Conservation (phyloP, 2,113 vertebrate species). For the Scartelaos histophorus region DNA sequence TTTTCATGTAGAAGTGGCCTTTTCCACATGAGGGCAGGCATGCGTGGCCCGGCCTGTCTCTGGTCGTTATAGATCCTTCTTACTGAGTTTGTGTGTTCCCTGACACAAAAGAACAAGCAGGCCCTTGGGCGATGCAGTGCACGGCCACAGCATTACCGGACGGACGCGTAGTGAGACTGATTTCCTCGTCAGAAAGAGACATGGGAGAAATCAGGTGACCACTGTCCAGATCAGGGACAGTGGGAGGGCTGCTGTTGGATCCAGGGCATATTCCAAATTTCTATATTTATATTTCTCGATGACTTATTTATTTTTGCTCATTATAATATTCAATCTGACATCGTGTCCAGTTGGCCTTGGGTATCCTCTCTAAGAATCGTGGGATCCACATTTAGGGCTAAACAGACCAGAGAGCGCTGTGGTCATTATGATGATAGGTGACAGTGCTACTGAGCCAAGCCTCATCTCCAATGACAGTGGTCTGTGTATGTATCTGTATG, state of each 20-base stretch:
- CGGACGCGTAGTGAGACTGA: slow-evolving; percentile 61
- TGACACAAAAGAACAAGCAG: slow-evolving; percentile 62
- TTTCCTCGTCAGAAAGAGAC: slow-evolving; percentile 61
- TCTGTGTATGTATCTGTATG: slow-evolving; percentile 61
- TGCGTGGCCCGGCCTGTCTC: slow-evolving; percentile 63
- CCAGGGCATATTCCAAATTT: slow-evolving; percentile 68
- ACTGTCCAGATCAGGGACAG: slow-evolving; percentile 63
- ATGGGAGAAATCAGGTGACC: slow-evolving; percentile 57
- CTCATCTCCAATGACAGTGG: slow-evolving; percentile 69
- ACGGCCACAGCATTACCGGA: slow-evolving; percentile 45
- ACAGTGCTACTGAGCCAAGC: slow-evolving; percentile 66
- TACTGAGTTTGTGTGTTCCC: slow-evolving; percentile 55
- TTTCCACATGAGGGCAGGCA: slow-evolving; percentile 51
- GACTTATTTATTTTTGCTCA: slow-evolving; percentile 72
- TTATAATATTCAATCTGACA: slow-evolving; percentile 79
- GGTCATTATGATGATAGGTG: slow-evolving; percentile 74
- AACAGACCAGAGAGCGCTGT: slow-evolving; percentile 50
- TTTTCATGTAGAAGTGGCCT: slow-evolving; percentile 69
- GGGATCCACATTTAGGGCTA: slow-evolving; percentile 68
- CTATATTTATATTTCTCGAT: slow-evolving; percentile 66
- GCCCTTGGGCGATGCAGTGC: slow-evolving; percentile 59
- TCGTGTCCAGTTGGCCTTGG: slow-evolving; percentile 67
- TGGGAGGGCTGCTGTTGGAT: slow-evolving; percentile 57
- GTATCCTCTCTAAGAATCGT: slow-evolving; percentile 66
- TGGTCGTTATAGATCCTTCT: slow-evolving; percentile 72